Evolutionary conservation across 2,797 vertebrate species (phyloP).

Genomic region (Luscinia megarhynchos): DNA sequence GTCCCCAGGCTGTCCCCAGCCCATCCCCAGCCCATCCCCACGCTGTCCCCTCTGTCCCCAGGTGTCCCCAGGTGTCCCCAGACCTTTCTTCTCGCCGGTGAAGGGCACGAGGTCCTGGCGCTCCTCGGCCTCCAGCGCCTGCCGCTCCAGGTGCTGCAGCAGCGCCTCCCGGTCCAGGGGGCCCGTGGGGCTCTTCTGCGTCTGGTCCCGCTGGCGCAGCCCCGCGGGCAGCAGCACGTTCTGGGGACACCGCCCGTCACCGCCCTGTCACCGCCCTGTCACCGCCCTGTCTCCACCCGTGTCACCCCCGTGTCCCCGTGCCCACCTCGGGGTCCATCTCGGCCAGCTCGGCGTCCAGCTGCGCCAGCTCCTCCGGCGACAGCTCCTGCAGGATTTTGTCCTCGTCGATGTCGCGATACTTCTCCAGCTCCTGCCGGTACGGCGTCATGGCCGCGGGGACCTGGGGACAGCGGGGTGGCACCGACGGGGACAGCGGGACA

Average conservation of each 20-base stretch:
- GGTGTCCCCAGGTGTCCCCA: neutral
- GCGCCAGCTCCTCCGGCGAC: conserved; percentile 87
- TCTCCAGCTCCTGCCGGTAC: conserved; percentile 81
- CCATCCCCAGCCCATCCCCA: neutral
- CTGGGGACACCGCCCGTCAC: conserved; percentile 69
- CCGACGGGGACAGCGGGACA: neutral
- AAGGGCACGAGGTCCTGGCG: conserved; percentile 93
- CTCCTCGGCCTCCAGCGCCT: conserved; percentile 86
- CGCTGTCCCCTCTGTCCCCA: accelerated
- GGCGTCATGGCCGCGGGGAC: conserved; percentile 68
- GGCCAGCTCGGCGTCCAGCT: conserved; percentile 89
- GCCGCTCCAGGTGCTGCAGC: conserved; percentile 90
- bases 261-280: neutral
- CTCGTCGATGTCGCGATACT: conserved; percentile 96
- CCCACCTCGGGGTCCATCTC: conserved; percentile 97
- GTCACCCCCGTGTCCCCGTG: accelerated
- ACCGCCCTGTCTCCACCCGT: accelerated
- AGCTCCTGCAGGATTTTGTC: conserved; percentile 91
- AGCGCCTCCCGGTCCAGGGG: conserved; percentile 87
- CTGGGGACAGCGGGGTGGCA: neutral
- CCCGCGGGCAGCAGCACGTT: conserved; percentile 95
- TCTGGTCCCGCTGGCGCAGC: conserved; percentile 91
- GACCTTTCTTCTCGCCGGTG: conserved; percentile 94
- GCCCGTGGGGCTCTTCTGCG: conserved; percentile 90
- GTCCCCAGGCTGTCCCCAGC: neutral